Evolutionary conservation across 2,113 vertebrate species (phyloP).

Genomic region (Channa maculata): DNA sequence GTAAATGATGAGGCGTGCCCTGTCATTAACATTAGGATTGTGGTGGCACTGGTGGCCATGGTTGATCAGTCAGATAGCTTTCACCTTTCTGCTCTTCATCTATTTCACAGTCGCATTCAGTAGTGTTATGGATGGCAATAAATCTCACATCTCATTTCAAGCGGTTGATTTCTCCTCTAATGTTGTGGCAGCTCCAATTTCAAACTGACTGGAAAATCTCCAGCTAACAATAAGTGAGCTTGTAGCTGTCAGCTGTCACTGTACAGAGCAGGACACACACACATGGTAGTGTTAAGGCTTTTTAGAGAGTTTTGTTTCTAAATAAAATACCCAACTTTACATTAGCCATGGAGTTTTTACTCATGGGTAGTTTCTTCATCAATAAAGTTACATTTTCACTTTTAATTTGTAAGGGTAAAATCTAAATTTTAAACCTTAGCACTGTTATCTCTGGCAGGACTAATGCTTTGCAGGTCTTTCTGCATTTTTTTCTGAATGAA

Average conservation of each 20-base stretch:
- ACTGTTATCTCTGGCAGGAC: neutral
- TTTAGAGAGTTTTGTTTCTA: neutral
- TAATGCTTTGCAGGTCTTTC: neutral
- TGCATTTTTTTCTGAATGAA: too few relatives aligned
- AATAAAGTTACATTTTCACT: too few relatives aligned
- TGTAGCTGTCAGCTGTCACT: conserved; percentile 19
- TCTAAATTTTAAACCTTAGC: too few relatives aligned
- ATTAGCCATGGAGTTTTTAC: too few relatives aligned
- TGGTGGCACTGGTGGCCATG: conserved; percentile 65
- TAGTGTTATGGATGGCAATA: conserved; percentile 54
- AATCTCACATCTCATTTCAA: conserved; percentile 64
- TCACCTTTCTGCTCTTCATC: conserved; percentile 51
- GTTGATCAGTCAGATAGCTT: conserved; percentile 65
- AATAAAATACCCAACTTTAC: too few relatives aligned
- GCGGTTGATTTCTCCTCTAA: conserved; percentile 58
- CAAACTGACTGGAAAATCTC: conserved; percentile 29
- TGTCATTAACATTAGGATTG: conserved; percentile 70
- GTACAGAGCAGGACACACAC: conserved; percentile 11
- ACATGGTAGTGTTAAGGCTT: neutral
- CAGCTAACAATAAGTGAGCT: conserved; percentile 37
- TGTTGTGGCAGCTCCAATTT: conserved; percentile 43
- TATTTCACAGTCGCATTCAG: conserved; percentile 48
- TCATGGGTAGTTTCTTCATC: too few relatives aligned
- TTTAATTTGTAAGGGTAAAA: too few relatives aligned
- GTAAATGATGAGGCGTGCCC: conserved; percentile 64